Conservation (phyloP, 2,888 invertebrate genomes). For the Drosophila kambysellisi region DNA sequence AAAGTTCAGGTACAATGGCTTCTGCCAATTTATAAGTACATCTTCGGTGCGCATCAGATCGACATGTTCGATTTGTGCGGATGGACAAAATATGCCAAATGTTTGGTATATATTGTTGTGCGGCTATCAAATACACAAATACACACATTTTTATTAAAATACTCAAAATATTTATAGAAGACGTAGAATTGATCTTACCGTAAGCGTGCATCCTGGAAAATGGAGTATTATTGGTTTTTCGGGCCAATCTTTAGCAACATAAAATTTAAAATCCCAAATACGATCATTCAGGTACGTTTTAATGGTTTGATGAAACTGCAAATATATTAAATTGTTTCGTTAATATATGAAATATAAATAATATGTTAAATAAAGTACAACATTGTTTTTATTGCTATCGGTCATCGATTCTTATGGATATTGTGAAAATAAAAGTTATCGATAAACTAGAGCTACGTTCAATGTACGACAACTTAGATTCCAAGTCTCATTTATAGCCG, state of each 20-base stretch:
- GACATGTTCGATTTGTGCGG: slow-evolving; percentile 90
- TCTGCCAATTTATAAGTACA: slow-evolving; percentile 91
- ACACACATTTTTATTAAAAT: background rate
- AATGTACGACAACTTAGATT: background rate
- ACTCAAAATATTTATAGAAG: background rate
- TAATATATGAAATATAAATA: background rate
- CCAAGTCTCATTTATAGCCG: background rate
- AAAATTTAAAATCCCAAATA: slow-evolving; percentile 96
- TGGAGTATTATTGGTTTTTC: slow-evolving; percentile 93
- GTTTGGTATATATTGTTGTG: slow-evolving; percentile 93
- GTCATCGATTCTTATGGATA: background rate
- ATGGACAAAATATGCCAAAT: slow-evolving; percentile 94
- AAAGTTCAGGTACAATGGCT: slow-evolving; percentile 94
- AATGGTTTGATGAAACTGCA: slow-evolving; percentile 95
- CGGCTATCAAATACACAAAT: slow-evolving; percentile 86
- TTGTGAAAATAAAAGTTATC: background rate
- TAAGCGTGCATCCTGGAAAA: slow-evolving; percentile 94
- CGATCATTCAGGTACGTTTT: slow-evolving; percentile 94
- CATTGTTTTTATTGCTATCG: background rate
- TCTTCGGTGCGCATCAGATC: slow-evolving; percentile 91
- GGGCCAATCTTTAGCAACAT: slow-evolving; percentile 95
- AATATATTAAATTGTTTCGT: slow-evolving; percentile 68
- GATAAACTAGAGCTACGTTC: background rate
- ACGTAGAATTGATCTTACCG: slow-evolving; percentile 87
- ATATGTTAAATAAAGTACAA: background rate